Evolutionary conservation across 2,797 vertebrate species (phyloP).

Genomic region (Oreochromis grahami): DNA sequence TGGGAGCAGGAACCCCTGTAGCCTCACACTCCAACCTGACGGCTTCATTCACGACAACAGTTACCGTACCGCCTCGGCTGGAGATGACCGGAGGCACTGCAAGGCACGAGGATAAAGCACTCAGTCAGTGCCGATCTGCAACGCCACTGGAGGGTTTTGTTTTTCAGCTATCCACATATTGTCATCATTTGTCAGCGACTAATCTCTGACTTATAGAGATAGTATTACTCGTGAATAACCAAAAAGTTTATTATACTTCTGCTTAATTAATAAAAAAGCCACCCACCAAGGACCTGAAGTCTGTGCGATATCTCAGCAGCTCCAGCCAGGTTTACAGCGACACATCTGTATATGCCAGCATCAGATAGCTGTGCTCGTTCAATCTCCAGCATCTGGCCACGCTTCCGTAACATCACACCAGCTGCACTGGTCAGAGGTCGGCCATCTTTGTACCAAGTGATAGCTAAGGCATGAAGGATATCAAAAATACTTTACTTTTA

Average conservation of each 20-base stretch:
- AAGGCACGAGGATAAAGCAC: not conserved
- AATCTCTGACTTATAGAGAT: not conserved
- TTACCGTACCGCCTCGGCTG: constrained; percentile 78
- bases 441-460: constrained; percentile 92
- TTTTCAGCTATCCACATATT: not conserved
- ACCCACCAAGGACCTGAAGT: constrained; percentile 90
- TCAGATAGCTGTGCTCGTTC: constrained; percentile 84
- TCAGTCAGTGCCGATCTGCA: not conserved
- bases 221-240: accelerated
- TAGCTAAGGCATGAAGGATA: constrained; percentile 61
- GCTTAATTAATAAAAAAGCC: not conserved
- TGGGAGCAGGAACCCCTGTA: constrained; percentile 88
- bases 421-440: constrained; percentile 71
- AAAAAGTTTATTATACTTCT: not conserved
- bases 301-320: constrained; percentile 80
- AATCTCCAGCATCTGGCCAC: constrained; percentile 82
- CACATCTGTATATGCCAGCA: constrained; percentile 87
- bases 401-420: constrained; percentile 73
- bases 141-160: accelerated
- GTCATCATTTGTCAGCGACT: not conserved
- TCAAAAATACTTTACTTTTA: not conserved
- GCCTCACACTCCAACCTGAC: constrained; percentile 90
- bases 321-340: constrained; percentile 88
- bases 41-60: constrained; percentile 88
- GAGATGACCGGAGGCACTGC: constrained; percentile 90